Conservation (phyloP, 1,140 invertebrate species). For the Apocrypta bakeri region DNA sequence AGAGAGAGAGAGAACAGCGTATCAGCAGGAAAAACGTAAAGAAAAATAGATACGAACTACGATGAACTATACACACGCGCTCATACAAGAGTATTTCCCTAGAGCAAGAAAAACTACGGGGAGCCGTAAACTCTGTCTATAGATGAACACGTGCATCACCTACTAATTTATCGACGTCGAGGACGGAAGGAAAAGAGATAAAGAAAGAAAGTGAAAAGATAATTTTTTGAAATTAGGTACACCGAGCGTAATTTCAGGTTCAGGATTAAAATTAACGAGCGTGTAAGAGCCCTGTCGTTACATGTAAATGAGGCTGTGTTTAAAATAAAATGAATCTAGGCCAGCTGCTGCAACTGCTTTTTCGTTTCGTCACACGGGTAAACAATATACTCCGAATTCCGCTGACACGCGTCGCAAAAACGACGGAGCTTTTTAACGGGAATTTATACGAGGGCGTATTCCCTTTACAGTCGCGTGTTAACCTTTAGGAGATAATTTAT, state of each 20-base stretch:
- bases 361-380: not conserved
- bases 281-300: not conserved
- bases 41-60: not conserved
- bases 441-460: not conserved
- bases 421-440: not conserved
- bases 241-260: not conserved
- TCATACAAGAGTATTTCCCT: not conserved
- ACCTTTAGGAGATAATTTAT: not conserved
- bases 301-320: not conserved
- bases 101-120: not conserved
- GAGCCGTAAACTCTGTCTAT: not conserved
- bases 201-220: not conserved
- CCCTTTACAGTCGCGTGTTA: not conserved
- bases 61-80: not conserved
- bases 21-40: not conserved
- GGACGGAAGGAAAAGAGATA: too few species aligned
- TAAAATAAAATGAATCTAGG: not conserved
- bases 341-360: not conserved
- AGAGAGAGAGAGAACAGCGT: not conserved
- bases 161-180: not conserved
- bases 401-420: not conserved
- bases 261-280: not conserved
- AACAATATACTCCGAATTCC: not conserved
- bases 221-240: not conserved
- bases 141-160: not conserved